Base-by-base conservation (phyloP, 2,797 vertebrate genomes). In the Macropodus opercularis region DNA sequence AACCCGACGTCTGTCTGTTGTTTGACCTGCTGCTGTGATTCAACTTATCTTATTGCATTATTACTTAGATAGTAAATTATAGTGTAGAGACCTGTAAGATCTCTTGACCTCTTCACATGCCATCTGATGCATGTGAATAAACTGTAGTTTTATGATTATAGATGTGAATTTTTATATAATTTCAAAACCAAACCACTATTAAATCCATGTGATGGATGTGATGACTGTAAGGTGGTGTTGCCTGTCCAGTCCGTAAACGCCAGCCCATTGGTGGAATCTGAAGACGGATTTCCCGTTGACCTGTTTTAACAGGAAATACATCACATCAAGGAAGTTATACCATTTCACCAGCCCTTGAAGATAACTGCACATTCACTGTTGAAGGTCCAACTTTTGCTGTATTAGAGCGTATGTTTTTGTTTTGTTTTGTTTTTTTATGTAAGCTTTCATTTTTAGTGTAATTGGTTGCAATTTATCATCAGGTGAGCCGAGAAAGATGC, bases 391-490 rank as follows among this genome's bases (percentile, higher is more conserved):
- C n/a, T n/a, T n/a, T n/a, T n/a, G n/a, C n/a, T n/a, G n/a, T n/a
- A n/a, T n/a, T n/a, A n/a, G n/a, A n/a, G n/a, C n/a, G n/a, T n/a
- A n/a, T 15, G 9, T 31, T 22, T 23, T 26, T 2, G 19, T 50
- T 29, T 29, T 36, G 19, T 22, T 29, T 22, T 32, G 21, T 15
- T 53, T 8, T 35, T 2, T 52, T 56, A 79, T 56, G 34, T 65
- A 38, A 48, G 59, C 47, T 60, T 47, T 12, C 63, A 24, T 66
- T 41, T 58, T 21, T 44, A 60, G 69, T 19, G 43, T 42, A 39
- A 29, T 41, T 35, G 29, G 43, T 17, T 50, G 15, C 46, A 48
- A 34, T 15, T 58, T 67, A 40, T 34, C 22, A 40, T 51, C 27
- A 39, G 54, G 38, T 44, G 69, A 38, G 18, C 21, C 6, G 36